Evolutionary conservation across 2,113 vertebrate genomes (phyloP).

Genomic region (Fukomys damarensis): DNA sequence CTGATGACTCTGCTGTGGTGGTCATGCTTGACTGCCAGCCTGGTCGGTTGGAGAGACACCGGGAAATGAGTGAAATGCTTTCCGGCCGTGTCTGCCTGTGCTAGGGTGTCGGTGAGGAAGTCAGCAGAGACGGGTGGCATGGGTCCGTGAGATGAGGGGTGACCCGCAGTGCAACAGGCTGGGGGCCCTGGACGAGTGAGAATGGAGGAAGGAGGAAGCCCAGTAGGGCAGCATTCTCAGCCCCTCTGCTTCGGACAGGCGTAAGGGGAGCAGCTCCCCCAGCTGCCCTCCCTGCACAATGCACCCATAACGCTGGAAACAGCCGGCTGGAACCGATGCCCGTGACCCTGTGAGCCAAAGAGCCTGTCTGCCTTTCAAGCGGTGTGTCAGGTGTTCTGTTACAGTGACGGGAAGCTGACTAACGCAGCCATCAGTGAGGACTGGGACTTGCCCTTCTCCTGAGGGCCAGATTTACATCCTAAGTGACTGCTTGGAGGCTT

Average conservation of each 20-base stretch:
- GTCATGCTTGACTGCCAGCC: not conserved
- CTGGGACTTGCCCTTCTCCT: not conserved
- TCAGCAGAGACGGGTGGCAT: not conserved
- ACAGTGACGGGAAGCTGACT: not conserved
- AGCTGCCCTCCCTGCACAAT: not conserved
- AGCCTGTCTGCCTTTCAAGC: not conserved
- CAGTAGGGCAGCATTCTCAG: not conserved
- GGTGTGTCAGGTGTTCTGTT: not conserved
- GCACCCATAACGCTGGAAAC: not conserved
- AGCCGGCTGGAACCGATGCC: not conserved
- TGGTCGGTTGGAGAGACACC: not conserved
- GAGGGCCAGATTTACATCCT: not conserved
- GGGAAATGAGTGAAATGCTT: not conserved
- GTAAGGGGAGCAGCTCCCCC: not conserved
- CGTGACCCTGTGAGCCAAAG: not conserved
- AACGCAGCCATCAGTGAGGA: not conserved
- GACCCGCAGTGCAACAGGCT: not conserved
- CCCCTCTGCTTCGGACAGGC: not conserved
- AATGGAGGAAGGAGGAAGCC: not conserved
- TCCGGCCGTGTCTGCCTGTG: not conserved
- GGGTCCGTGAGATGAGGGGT: not conserved
- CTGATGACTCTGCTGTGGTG: fast-evolving
- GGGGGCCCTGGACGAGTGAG: not conserved
- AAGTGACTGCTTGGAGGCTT: not conserved
- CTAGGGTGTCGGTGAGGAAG: not conserved